phyloP scores from a whole-genome alignment of 37 sponge, comb jelly and placozoan genomes.

The Hexactinellida sp. region DNA sequence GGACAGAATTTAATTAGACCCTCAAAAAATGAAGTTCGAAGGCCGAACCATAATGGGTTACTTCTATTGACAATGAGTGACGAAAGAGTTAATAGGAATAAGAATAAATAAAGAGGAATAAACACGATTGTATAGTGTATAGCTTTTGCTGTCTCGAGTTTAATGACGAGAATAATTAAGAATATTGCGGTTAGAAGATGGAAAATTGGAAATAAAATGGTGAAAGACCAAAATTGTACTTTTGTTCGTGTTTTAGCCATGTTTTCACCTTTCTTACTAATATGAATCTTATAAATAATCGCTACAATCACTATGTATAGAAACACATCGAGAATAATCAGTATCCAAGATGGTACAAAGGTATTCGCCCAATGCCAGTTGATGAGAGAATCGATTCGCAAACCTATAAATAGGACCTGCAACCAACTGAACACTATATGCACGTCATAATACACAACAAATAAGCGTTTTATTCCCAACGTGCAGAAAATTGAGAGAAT shows the following conservation, averaged over 20 bases:
- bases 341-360: background rate
- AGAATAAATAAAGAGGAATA: background rate
- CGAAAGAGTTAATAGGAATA: background rate
- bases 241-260: background rate
- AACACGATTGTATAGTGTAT: background rate
- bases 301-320: background rate
- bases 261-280: background rate
- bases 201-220: background rate
- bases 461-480: background rate
- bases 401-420: background rate
- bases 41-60: background rate
- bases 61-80: background rate
- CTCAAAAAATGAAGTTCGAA: background rate
- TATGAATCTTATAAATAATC: background rate
- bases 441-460: background rate
- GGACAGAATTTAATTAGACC: slow-evolving; percentile 5
- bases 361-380: background rate
- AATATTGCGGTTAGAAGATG: background rate
- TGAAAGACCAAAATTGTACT: slow-evolving; percentile 15
- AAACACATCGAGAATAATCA: background rate
- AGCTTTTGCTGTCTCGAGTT: background rate
- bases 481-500: background rate
- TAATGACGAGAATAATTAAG: background rate
- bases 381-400: background rate
- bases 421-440: background rate